Conservation (phyloP, 2,888 invertebrate genomes). For the Lucinisca nassula region DNA sequence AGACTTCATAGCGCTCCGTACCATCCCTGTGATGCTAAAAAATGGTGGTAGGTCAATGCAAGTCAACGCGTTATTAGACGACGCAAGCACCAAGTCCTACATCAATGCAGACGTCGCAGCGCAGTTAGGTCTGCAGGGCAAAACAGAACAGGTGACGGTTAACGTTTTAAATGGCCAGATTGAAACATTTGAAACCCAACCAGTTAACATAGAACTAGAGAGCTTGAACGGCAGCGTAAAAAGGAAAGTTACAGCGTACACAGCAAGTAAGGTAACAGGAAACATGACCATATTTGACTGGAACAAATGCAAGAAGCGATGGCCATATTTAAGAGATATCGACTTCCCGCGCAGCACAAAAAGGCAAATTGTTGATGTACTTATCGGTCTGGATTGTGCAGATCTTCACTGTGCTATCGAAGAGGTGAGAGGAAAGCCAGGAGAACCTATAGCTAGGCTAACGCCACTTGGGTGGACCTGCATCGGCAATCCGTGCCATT, state of each 20-base stretch:
- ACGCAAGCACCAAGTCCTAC: constrained; percentile 60
- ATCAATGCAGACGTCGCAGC: constrained; percentile 47
- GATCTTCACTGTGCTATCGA: constrained; percentile 35
- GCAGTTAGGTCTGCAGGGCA: constrained; percentile 36
- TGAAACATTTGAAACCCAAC: constrained; percentile 35
- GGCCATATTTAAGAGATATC: neutral
- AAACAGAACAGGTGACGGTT: constrained; percentile 17
- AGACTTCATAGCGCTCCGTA: constrained; percentile 42
- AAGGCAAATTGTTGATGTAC: neutral
- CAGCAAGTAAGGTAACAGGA: neutral
- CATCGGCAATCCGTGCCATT: neutral
- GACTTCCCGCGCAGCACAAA: neutral
- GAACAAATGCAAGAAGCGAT: neutral
- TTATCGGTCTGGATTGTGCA: neutral
- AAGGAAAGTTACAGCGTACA: neutral
- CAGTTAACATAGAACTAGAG: constrained; percentile 32
- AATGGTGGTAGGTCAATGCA: constrained; percentile 14
- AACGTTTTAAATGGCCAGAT: constrained; percentile 39
- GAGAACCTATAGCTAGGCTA: neutral
- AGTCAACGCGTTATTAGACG: constrained; percentile 63
- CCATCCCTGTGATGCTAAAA: constrained; percentile 57
- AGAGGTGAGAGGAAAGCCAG: neutral
- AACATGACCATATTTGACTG: neutral
- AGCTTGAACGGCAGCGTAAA: constrained; percentile 22
- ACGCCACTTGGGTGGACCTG: neutral